A percentile compares a stretch with the other conserved stretches of the same genome.
These are phyloP conservation scores for Mormyrops boulengeri DNA, from an alignment of 2,797 vertebrate species.

Conservation along the genomic window DNA sequence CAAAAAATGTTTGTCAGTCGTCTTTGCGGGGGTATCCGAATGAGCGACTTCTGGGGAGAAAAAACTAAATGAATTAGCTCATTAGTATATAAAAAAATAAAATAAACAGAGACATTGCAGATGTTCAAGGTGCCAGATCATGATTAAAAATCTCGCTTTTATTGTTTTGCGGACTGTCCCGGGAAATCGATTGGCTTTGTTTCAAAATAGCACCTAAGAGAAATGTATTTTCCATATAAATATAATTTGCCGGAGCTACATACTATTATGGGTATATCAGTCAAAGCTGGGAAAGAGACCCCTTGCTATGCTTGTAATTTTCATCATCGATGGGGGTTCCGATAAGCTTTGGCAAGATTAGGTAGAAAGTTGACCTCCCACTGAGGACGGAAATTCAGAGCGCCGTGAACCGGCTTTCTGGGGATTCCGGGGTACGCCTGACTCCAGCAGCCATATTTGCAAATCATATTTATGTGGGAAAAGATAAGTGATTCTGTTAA, in stretches of 20 bases:
- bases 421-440: neutral
- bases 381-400: constrained; percentile 14
- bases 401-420: neutral
- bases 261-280: constrained; percentile 13
- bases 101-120: neutral
- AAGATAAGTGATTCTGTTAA: neutral
- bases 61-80: neutral
- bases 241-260: constrained; percentile 14
- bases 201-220: constrained; percentile 1
- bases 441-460: neutral
- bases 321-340: constrained; percentile 17
- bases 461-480: constrained; percentile 19
- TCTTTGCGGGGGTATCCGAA: neutral
- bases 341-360: constrained; percentile 18
- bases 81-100: neutral
- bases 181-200: neutral
- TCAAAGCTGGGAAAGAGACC: constrained; percentile 10
- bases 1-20: neutral
- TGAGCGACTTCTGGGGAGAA: neutral
- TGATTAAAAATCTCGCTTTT: constrained; percentile 10
- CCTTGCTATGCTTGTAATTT: constrained; percentile 22
- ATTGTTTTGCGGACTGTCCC: neutral
- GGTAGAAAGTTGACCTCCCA: constrained; percentile 10
- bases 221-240: constrained; percentile 10
- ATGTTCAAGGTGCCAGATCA: neutral